Conservation (phyloP, 1,140 invertebrate species). For the Phocides pigmalion region DNA sequence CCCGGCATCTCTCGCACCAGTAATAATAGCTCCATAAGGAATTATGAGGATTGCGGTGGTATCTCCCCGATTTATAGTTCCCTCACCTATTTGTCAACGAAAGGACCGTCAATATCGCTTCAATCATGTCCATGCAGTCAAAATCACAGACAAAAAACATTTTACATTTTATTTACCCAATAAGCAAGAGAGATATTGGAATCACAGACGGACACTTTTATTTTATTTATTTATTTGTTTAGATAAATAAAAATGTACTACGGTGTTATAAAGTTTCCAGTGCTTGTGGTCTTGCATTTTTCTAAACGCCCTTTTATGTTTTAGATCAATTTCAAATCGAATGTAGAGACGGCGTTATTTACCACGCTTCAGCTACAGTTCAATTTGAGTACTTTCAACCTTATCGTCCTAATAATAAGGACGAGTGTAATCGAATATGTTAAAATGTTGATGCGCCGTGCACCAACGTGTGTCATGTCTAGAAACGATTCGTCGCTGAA, state of each 20-base stretch:
- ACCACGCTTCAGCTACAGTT: slow-evolving; percentile 19
- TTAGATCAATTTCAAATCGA: slow-evolving; percentile 47
- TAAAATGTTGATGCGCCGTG: slow-evolving; percentile 54
- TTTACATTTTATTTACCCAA: background rate
- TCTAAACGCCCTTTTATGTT: slow-evolving; percentile 46
- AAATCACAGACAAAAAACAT: background rate
- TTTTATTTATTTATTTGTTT: background rate
- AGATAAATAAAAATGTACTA: slow-evolving; percentile 27
- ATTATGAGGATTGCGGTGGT: no score
- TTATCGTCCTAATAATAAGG: slow-evolving; percentile 32
- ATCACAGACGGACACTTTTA: background rate
- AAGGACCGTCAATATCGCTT: no score
- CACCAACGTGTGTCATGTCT: slow-evolving; percentile 73
- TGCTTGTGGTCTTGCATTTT: slow-evolving; percentile 34
- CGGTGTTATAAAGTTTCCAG: slow-evolving; percentile 3
- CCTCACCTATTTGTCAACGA: no score
- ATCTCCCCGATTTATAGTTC: no score
- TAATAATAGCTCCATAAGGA: no score
- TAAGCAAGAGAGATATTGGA: background rate
- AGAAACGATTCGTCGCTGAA: slow-evolving; percentile 77
- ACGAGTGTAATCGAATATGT: slow-evolving; percentile 16
- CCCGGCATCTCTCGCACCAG: no score
- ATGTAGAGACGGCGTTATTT: slow-evolving; percentile 33
- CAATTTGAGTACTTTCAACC: slow-evolving; percentile 30
- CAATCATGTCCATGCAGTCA: no score